These are phyloP conservation scores for Eudasyphora cyanicolor DNA, from an alignment of 2,888 invertebrate genomes.

Conservation along the genomic window DNA sequence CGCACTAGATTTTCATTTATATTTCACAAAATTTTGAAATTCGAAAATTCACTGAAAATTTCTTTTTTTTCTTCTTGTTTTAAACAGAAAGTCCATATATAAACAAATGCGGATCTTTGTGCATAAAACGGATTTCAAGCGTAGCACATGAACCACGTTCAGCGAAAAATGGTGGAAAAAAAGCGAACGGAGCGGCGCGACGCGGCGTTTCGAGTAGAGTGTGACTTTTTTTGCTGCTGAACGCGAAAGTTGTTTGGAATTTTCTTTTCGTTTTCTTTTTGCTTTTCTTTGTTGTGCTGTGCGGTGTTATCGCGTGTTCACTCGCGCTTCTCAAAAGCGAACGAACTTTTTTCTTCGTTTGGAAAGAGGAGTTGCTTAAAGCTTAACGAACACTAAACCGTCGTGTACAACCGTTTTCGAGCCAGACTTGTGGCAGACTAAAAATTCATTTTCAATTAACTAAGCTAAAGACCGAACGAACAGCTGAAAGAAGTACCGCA, in stretches of 20 bases:
- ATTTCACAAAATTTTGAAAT: slow-evolving; percentile 2
- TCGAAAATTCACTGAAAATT: slow-evolving; percentile 16
- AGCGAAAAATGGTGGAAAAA: slow-evolving; percentile 32
- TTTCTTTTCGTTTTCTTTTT: slow-evolving; percentile 48
- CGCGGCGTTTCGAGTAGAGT: slow-evolving; percentile 47
- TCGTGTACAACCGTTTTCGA: slow-evolving; percentile 74
- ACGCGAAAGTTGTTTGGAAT: slow-evolving; percentile 61
- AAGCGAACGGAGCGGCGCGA: slow-evolving; percentile 42
- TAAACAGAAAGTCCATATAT: slow-evolving; percentile 27
- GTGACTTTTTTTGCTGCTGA: slow-evolving; percentile 26
- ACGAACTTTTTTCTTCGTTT: slow-evolving; percentile 6
- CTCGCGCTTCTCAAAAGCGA: neutral
- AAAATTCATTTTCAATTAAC: slow-evolving; percentile 66
- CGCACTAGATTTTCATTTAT: neutral
- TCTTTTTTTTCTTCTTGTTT: slow-evolving; percentile 33
- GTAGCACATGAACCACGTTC: slow-evolving; percentile 16
- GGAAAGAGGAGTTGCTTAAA: neutral
- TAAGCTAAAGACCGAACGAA: slow-evolving; percentile 49
- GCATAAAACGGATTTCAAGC: slow-evolving; percentile 31
- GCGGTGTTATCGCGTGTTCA: neutral
- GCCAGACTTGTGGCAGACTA: slow-evolving; percentile 77
- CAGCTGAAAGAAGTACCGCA: slow-evolving; percentile 4
- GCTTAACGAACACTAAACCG: neutral
- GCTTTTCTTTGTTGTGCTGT: neutral
- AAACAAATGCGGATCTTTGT: slow-evolving; percentile 54